A percentile compares a stretch with the other conserved stretches of the same genome.
phyloP scores from a whole-genome alignment of 1,140 invertebrate genomes.

The Dryas iulia region DNA sequence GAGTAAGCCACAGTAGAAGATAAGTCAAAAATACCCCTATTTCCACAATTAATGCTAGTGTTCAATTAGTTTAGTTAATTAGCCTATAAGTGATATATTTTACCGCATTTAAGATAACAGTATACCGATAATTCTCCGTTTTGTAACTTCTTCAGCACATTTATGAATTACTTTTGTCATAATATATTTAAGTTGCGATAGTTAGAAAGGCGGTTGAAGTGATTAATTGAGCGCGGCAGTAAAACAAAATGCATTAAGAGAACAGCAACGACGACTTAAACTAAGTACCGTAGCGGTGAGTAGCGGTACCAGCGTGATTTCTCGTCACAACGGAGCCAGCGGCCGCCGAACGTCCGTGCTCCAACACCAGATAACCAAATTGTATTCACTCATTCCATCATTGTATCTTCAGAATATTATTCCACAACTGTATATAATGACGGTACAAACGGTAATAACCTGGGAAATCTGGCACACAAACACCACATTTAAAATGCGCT shows the following conservation, averaged over 20 bases:
- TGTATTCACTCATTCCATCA: conserved; percentile 57
- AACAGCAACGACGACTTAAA: conserved; percentile 56
- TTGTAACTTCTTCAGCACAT: background rate
- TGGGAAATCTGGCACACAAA: conserved; percentile 65
- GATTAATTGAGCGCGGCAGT: conserved; percentile 66
- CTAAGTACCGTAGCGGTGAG: conserved; percentile 66
- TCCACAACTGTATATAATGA: conserved; percentile 74
- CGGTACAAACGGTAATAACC: conserved; percentile 62
- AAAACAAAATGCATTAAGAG: conserved; percentile 70
- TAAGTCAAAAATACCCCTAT: too few species aligned
- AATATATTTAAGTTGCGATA: conserved; percentile 11
- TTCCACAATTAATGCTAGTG: too few species aligned
- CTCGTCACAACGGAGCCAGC: conserved; percentile 46
- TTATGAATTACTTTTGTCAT: background rate
- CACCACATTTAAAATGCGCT: conserved; percentile 57
- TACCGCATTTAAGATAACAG: background rate
- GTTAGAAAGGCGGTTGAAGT: conserved; percentile 25
- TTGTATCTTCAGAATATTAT: conserved; percentile 50
- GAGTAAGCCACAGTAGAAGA: too few species aligned
- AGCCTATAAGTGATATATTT: background rate
- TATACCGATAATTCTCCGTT: background rate
- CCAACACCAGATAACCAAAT: conserved; percentile 51
- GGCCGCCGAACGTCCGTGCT: conserved; percentile 25
- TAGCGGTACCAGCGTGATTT: conserved; percentile 64
- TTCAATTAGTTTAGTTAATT: background rate